Evolutionary conservation across 2,888 invertebrate genomes (phyloP), one percentile per base, ranked within the genome.

Genomic region (Drosophila tripunctata): DNA sequence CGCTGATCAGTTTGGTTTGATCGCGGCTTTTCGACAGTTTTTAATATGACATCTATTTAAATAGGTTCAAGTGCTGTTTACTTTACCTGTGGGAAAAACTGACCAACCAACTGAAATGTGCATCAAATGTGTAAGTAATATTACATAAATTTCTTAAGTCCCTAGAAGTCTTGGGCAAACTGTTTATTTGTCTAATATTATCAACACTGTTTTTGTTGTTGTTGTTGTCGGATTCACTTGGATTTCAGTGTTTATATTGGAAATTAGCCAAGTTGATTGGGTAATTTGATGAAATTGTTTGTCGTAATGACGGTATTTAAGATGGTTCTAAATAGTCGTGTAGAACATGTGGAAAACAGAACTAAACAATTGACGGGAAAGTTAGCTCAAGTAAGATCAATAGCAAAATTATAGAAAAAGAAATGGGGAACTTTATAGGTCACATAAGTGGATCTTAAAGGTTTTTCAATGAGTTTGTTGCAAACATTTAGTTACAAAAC

Each of bases 1-100:
- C 36, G 61, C 36, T 67, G 75, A 85, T 82, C 82, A 61, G 52
- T 62, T 50, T 66, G 56, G 82, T 67, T 61, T 86, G 75, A 86
- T 88, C 57, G 47, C 69, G 87, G 76, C 88, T 78, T 84, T 78
- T 86, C 72, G 72, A 80, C 88, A 67, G 84, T 74, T 88, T 78
- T 61, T 60, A 72, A 64, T 72, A 66, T 56, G 70, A 71, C 57
- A 44, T 72, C 57, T 84, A 88, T 84, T 84, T 84, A 83, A 84
- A 87, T 74, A 84, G 88, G 73, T 78, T 87, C 71, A 83, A 73
- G 79, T 71, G 61, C 17, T 68, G 58, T 71, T 79, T 84, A 50
- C 45, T 54, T 73, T 45, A 8, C n/a, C 60, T 67, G 80, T 87
- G 83, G 88, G 86, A 84, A 84, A 85, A 78, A 65, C 63, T 55